Conservation (phyloP, 2,113 vertebrate species). For the Limanda limanda region DNA sequence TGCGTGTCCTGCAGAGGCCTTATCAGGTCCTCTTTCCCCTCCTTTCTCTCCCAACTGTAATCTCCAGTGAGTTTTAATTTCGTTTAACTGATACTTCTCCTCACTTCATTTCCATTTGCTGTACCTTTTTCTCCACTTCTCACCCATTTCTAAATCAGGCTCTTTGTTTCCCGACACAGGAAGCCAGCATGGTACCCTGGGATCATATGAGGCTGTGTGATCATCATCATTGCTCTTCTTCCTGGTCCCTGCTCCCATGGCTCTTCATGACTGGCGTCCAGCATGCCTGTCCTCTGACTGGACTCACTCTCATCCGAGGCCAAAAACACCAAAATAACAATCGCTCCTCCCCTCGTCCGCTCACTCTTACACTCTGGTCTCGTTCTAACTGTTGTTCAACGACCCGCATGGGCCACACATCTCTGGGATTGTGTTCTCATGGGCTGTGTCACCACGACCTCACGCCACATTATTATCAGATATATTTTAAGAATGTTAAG, state of each 20-base stretch:
- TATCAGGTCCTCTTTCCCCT: constrained; percentile 32
- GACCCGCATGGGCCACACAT: constrained; percentile 51
- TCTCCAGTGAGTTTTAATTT: constrained; percentile 26
- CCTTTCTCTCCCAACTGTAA: constrained; percentile 14
- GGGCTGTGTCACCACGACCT: constrained; percentile 38
- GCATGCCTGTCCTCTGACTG: constrained; percentile 80
- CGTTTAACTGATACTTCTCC: constrained; percentile 11
- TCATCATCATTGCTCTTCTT: constrained; percentile 60
- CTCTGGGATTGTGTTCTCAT: constrained; percentile 53
- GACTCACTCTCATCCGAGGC: constrained; percentile 72
- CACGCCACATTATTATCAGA: constrained; percentile 28
- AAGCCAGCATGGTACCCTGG: constrained; percentile 65
- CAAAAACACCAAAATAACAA: constrained; percentile 77
- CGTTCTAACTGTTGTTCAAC: constrained; percentile 51
- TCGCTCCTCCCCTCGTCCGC: constrained; percentile 48
- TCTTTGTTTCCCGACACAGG: constrained; percentile 65
- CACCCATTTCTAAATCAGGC: constrained; percentile 14
- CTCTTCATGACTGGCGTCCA: constrained; percentile 67
- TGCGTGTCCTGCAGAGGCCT: not conserved
- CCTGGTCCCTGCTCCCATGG: constrained; percentile 67
- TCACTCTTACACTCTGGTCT: constrained; percentile 57
- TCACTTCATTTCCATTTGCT: constrained; percentile 15
- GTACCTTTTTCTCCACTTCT: constrained; percentile 29
- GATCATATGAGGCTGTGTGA: constrained; percentile 68
- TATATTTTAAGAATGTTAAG: constrained; percentile 8